Evolutionary conservation across 2,888 invertebrate genomes (phyloP), one percentile per base, ranked within the genome.

Genomic region (Linnaemya tessellans): DNA sequence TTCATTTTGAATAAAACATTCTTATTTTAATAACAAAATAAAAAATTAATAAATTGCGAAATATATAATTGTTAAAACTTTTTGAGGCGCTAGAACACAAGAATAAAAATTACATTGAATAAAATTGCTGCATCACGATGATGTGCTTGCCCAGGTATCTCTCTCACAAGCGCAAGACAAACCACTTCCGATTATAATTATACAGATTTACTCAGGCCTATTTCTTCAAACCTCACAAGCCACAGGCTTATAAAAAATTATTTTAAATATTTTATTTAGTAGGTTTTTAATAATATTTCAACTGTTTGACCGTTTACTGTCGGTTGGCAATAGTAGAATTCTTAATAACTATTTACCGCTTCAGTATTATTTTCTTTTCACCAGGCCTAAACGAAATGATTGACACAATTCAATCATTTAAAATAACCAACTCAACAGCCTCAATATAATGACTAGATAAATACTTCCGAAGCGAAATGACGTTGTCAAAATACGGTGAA

Each of bases 401-500:
- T 84, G 82, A 82, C 82, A 82, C 81, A 80, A 86, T 86, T 86
- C 85, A 83, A 80, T 80, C 79, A 80, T 78, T 84, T 75, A 71
- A 80, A 83, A 77, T 80, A 82, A 82, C 62, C 74, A 51, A 82
- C 68, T 74, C 75, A 70, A 83, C 85, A 83, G 71, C 80, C 51
- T 82, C 54, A 73, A 78, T 73, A 62, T 84, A 80, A 84, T 84
- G 80, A 80, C 73, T 80, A 81, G 80, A 84, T 84, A 84, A 84
- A 84, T 78, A 84, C 84, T 84, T 78, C 84, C 80, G 84, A 84
- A 62, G 65, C 58, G 35, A 54, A 71, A 78, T 79, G 65, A 83
- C 58, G 51, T 35, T 67, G 64, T 67, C 64, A 51, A 74, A 68
- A 30, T 77, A 67, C 54, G 54, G 77, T 77, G 77, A 67, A n/a